Evolutionary conservation across 2,113 vertebrate species (phyloP).

Genomic region (Rhineura floridana): DNA sequence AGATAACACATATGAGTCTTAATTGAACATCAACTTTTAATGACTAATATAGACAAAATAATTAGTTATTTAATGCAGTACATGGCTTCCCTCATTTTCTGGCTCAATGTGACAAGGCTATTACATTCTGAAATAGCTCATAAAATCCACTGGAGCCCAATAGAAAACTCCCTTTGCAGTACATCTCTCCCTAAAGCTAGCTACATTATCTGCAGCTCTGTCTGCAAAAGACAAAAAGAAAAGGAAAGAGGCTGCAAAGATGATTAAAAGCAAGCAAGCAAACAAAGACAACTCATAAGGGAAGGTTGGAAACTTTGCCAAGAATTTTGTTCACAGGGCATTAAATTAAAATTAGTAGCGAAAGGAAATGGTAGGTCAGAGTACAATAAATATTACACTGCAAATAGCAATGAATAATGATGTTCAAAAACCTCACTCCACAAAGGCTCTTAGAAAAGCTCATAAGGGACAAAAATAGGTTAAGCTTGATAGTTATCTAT

Average conservation of each 20-base stretch:
- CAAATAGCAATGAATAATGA: slow-evolving; percentile 19
- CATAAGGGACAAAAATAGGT: slow-evolving; percentile 3
- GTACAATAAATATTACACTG: slow-evolving; percentile 2
- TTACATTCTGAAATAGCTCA: slow-evolving; percentile 18
- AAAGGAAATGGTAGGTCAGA: background rate
- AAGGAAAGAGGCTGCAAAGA: background rate
- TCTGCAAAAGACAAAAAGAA: slow-evolving; percentile 9
- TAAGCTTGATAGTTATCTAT: background rate
- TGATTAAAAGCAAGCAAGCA: background rate
- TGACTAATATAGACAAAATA: slow-evolving; percentile 30
- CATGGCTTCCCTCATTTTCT: slow-evolving; percentile 19
- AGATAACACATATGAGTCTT: slow-evolving; percentile 28
- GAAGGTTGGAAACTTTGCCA: background rate
- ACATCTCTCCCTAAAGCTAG: slow-evolving; percentile 21
- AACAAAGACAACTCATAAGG: background rate
- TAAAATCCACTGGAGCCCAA: slow-evolving; percentile 9
- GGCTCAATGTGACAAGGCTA: slow-evolving; percentile 32
- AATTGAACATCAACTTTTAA: slow-evolving; percentile 43
- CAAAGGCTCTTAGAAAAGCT: background rate
- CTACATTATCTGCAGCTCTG: slow-evolving; percentile 30
- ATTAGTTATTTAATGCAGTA: slow-evolving; percentile 44
- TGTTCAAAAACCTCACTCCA: background rate
- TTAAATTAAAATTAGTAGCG: slow-evolving; percentile 17
- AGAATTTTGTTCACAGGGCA: slow-evolving; percentile 7
- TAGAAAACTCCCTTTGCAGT: slow-evolving; percentile 19